Evolutionary conservation across 2,797 vertebrate species (phyloP).

Genomic region (Aratinga solstitialis): DNA sequence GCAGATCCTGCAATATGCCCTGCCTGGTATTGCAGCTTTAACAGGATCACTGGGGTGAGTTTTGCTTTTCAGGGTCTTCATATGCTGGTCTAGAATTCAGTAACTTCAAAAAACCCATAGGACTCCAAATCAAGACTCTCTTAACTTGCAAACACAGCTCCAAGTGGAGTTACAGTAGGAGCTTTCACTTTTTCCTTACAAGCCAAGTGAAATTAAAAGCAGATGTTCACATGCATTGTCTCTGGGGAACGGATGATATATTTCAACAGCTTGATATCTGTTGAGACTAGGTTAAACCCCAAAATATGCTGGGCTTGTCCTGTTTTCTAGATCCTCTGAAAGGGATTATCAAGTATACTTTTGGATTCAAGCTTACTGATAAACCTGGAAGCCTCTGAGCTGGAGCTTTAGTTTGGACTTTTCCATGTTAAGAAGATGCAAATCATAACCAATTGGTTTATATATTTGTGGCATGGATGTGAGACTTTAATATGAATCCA

Average conservation of each 20-base stretch:
- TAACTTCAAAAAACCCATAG: neutral
- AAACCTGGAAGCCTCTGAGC: neutral
- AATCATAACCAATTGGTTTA: neutral
- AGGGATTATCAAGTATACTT: neutral
- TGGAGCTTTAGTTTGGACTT: neutral
- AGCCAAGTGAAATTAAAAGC: conserved; percentile 32
- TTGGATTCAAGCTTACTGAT: neutral
- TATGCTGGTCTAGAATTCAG: neutral
- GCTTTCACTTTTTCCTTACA: conserved; percentile 45
- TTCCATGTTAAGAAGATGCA: neutral
- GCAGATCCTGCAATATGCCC: neutral
- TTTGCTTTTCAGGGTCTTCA: neutral
- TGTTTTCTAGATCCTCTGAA: neutral
- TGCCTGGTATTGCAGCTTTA: neutral
- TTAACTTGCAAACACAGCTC: neutral
- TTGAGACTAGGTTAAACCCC: conserved; percentile 29
- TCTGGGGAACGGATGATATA: conserved; percentile 35
- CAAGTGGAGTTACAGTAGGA: conserved; percentile 29
- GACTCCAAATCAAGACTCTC: neutral
- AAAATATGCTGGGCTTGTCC: neutral
- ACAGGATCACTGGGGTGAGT: neutral
- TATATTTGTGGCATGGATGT: neutral
- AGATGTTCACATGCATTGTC: conserved; percentile 31
- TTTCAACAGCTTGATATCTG: conserved; percentile 58
- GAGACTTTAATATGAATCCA: neutral